Conservation (phyloP, 2,113 vertebrate species). For the Morone saxatilis region DNA sequence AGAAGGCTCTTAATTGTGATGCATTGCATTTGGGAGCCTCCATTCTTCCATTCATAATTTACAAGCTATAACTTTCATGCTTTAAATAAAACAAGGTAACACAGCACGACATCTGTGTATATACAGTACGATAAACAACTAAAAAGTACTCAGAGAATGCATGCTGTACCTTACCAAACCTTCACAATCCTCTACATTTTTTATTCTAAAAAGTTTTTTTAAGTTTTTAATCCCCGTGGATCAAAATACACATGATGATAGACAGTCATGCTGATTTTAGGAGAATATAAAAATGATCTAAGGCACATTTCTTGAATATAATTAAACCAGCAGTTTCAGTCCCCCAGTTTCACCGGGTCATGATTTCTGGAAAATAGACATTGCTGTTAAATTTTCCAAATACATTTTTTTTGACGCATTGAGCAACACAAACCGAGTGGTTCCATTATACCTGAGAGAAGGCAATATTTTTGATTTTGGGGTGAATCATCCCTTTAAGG, state of each 20-base stretch:
- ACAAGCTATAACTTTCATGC: slow-evolving; percentile 37
- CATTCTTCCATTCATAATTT: slow-evolving; percentile 62
- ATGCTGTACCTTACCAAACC: not conserved
- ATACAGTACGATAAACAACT: not conserved
- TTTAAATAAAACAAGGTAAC: slow-evolving; percentile 43
- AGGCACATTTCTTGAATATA: too few species aligned
- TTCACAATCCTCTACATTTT: slow-evolving; percentile 1
- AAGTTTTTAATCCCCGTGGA: slow-evolving; percentile 11
- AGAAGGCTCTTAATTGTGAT: slow-evolving; percentile 42
- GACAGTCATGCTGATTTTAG: not conserved
- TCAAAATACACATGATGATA: slow-evolving; percentile 21
- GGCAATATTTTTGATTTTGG: too few species aligned
- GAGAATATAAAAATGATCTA: too few species aligned
- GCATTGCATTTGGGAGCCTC: slow-evolving; percentile 27
- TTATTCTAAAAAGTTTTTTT: not conserved
- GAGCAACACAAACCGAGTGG: too few species aligned
- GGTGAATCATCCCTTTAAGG: not conserved
- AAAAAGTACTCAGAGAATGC: not conserved
- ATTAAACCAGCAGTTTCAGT: too few species aligned
- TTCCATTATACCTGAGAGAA: too few species aligned
- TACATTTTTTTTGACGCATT: too few species aligned
- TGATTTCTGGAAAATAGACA: too few species aligned
- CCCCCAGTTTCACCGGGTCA: too few species aligned
- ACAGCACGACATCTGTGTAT: not conserved
- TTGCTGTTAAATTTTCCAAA: too few species aligned